Conservation (phyloP, 2,113 vertebrate species). For the Tyto alba region DNA sequence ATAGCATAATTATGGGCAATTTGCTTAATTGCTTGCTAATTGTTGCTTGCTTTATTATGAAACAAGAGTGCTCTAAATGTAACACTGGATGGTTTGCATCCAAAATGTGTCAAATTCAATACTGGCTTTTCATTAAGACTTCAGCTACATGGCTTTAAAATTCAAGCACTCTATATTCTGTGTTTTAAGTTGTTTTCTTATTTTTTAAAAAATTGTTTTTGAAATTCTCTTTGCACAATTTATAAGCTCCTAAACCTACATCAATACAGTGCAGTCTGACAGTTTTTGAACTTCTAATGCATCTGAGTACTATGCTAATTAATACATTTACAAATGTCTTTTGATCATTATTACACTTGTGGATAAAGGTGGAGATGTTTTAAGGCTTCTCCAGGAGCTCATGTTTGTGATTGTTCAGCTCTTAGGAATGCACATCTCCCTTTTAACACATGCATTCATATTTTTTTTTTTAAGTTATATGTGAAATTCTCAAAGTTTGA, state of each 20-base stretch:
- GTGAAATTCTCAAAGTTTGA: not conserved
- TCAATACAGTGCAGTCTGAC: not conserved
- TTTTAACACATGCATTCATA: not conserved
- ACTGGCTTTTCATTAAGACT: slow-evolving; percentile 47
- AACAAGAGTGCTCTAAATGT: slow-evolving; percentile 63
- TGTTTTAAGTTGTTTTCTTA: not conserved
- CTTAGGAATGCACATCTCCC: not conserved
- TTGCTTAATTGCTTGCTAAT: slow-evolving; percentile 72
- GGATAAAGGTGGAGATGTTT: not conserved
- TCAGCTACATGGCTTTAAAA: not conserved
- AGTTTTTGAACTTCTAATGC: not conserved
- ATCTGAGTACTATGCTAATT: not conserved
- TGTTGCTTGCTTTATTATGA: slow-evolving; percentile 69
- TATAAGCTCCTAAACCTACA: not conserved
- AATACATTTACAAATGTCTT: not conserved
- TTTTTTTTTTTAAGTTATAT: not conserved
- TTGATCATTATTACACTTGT: not conserved
- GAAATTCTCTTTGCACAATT: not conserved
- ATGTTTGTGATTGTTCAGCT: not conserved
- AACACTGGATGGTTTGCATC: slow-evolving; percentile 61
- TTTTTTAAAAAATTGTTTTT: not conserved
- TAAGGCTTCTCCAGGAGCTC: not conserved
- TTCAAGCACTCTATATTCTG: not conserved
- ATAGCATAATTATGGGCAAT: slow-evolving; percentile 74
- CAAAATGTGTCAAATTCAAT: slow-evolving; percentile 48